Evolutionary conservation across 2,888 invertebrate genomes (phyloP), one percentile per base, ranked within the genome.

Genomic region (Bembecia ichneumoniformis): DNA sequence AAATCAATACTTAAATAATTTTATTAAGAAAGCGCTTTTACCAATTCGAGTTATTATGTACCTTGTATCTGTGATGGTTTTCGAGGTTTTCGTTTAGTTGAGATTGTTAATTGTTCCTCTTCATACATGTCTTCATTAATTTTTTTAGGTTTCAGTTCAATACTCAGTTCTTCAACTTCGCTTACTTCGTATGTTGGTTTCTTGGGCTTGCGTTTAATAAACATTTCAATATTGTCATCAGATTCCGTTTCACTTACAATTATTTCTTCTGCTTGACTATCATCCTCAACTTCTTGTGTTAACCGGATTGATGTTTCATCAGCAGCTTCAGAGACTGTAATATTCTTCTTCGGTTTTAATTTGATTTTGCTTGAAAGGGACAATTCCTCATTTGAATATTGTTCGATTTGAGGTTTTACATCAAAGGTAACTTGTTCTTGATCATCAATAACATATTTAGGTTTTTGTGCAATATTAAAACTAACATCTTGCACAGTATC

Each of bases 301-400:
- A 93, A 84, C 68, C 88, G 87, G 45, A 93, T 91, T 2, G 90
- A 91, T 55, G 91, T 89, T 78, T 92, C 92, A 47, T 91, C 91
- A 34, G 90, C 87, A 71, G 91, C 92, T 77, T 93, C 93, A 17
- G 88, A 88, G 63, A 90, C 84, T 7, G 90, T 90, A 13, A 87
- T 77, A 49, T 89, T 90, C 59, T 89, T 90, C 66, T 88, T 90
- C 55, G 91, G 89, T 66, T 91, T 92, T 35, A 93, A 63, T 74
- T 89, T 91, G 17, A 93, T 90, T 75, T 91, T 92, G 56, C 92
- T 92, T 0, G 91, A 91, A 79, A 92, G 89, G 10, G 91, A 91
- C 54, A 93, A 83, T 66, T 93, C 92, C 83, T 93, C 93, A 70
- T 91, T 90, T 47, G 91, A 90, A 62, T 90, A 92, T 49, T 77